These are phyloP conservation scores for Tauraco hartlaubi DNA, from an alignment of 2,797 vertebrate species.

Conservation along the genomic window DNA sequence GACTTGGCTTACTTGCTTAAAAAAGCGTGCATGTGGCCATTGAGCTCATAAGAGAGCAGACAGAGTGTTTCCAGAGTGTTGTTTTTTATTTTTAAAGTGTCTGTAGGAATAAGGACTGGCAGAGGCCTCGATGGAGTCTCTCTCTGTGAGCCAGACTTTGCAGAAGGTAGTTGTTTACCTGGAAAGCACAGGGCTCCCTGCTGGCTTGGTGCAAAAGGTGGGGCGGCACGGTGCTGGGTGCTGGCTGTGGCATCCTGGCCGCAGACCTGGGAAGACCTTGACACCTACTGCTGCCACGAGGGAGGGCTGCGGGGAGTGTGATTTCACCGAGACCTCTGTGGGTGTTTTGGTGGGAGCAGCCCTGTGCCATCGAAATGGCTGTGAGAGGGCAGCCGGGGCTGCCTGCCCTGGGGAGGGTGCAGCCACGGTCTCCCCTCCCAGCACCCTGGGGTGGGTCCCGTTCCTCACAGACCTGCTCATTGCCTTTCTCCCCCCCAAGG, in stretches of 20 bases:
- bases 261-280: neutral
- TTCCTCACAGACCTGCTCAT: neutral
- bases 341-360: neutral
- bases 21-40: neutral
- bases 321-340: fast-evolving
- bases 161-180: neutral
- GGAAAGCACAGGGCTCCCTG: neutral
- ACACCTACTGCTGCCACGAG: neutral
- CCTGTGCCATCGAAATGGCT: neutral
- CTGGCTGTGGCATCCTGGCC: neutral
- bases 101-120: neutral
- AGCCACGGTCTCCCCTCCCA: fast-evolving
- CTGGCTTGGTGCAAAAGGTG: neutral
- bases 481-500: neutral
- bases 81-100: neutral
- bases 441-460: neutral
- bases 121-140: neutral
- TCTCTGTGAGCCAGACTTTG: neutral
- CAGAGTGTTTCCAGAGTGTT: neutral
- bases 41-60: neutral
- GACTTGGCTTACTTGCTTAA: neutral
- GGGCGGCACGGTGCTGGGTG: neutral
- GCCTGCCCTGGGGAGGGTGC: neutral
- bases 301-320: fast-evolving
- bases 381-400: neutral